Evolutionary conservation across 2,797 vertebrate species (phyloP).

Genomic region (Anguilla anguilla): DNA sequence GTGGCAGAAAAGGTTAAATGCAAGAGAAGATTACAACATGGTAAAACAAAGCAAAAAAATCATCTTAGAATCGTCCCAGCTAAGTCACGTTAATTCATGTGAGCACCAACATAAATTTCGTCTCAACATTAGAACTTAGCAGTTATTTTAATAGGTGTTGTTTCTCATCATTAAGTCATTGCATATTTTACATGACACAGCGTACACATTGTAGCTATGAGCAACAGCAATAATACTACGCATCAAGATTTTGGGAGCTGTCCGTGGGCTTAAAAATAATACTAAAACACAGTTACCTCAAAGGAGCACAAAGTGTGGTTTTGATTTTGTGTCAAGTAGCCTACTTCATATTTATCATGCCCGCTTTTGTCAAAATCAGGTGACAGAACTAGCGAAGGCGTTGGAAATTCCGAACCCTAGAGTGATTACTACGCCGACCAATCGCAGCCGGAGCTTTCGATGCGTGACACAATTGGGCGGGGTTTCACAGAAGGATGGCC

Average conservation of each 20-base stretch:
- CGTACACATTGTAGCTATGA: not conserved
- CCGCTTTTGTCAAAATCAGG: conserved; percentile 26
- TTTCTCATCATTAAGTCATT: not conserved
- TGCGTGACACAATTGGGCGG: conserved; percentile 37
- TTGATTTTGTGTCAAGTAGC: not conserved
- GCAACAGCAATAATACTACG: not conserved
- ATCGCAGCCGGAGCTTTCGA: conserved; percentile 37
- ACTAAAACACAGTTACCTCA: not conserved
- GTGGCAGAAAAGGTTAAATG: conserved; percentile 18
- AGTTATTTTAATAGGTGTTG: not conserved
- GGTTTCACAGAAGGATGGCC: conserved; percentile 26
- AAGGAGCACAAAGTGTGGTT: not conserved
- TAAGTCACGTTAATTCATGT: not conserved
- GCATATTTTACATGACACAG: not conserved
- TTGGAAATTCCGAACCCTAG: conserved; percentile 54
- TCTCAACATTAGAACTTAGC: not conserved
- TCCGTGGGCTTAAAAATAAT: not conserved
- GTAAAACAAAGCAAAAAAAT: not conserved
- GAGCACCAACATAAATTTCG: not conserved
- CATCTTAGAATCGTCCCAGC: not conserved
- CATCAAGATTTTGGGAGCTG: not conserved
- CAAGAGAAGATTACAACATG: not conserved
- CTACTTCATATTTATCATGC: conserved; percentile 5
- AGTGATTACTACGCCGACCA: conserved; percentile 52
- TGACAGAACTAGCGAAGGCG: conserved; percentile 41